phyloP scores from a whole-genome alignment of 2,888 invertebrate genomes.

The Microdon myrmicae region DNA sequence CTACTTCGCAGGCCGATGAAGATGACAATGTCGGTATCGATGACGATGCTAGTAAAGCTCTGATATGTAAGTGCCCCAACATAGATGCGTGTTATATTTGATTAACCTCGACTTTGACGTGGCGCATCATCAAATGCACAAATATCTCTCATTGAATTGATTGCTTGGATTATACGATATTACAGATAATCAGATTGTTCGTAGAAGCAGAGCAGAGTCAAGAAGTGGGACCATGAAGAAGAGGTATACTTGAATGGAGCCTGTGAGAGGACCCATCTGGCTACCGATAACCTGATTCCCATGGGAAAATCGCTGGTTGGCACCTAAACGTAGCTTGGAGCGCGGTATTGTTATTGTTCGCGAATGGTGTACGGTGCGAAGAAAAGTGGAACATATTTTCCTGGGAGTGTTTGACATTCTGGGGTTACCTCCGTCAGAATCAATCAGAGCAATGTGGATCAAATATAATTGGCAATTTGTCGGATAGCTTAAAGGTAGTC shows the following conservation, averaged over 20 bases:
- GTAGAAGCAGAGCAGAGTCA: conserved; percentile 35
- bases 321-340: conserved; percentile 15
- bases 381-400: conserved; percentile 39
- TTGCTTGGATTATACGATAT: conserved; percentile 44
- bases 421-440: too few species aligned
- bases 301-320: conserved; percentile 42
- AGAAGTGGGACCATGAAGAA: neutral
- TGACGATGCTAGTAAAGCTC: conserved; percentile 26
- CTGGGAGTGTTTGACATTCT: conserved; percentile 27
- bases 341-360: conserved; percentile 8
- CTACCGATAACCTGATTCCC: conserved; percentile 44
- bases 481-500: too few species aligned
- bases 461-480: too few species aligned
- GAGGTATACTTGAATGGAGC: neutral
- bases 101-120: conserved; percentile 29
- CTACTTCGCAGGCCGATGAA: conserved; percentile 45
- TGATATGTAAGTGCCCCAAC: conserved; percentile 18
- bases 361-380: conserved; percentile 15
- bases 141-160: too few species aligned
- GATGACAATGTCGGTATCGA: conserved; percentile 10
- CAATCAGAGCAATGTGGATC: too few species aligned
- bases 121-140: too few species aligned
- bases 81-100: too few species aligned
- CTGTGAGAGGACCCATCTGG: neutral
- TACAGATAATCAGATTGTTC: conserved; percentile 47